phyloP scores from a whole-genome alignment of 92 coral and sea anemone genomes.

The Micromussa lordhowensis region DNA sequence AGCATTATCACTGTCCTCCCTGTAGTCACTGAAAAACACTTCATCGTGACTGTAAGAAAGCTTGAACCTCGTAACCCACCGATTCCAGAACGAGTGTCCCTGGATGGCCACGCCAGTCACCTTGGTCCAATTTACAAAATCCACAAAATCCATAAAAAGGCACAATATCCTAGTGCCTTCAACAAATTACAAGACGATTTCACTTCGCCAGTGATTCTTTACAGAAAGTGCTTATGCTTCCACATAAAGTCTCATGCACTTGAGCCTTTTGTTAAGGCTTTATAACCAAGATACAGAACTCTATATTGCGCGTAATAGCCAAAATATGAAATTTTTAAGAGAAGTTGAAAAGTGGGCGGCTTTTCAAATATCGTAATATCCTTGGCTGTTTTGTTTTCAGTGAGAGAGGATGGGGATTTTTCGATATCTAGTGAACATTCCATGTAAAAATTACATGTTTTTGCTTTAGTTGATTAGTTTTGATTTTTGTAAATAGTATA shows the following conservation, averaged over 20 bases:
- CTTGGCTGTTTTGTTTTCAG: too few species aligned
- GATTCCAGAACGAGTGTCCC: constrained; percentile 56
- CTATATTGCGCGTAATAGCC: too few species aligned
- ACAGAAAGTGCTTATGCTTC: not conserved
- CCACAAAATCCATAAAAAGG: not conserved
- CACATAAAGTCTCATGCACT: not conserved
- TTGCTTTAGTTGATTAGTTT: too few species aligned
- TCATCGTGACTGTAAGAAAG: constrained; percentile 6
- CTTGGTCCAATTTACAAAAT: not conserved
- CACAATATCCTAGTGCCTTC: not conserved
- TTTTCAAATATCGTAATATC: too few species aligned
- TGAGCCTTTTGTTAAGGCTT: not conserved
- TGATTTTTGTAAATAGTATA: too few species aligned
- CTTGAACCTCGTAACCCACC: constrained; percentile 70
- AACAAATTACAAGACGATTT: not conserved
- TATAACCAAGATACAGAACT: not conserved
- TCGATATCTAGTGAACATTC: too few species aligned
- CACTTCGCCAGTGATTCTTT: not conserved
- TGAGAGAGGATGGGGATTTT: too few species aligned
- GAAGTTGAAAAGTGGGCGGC: too few species aligned
- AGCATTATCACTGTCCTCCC: too few species aligned
- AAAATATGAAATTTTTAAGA: too few species aligned
- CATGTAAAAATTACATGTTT: too few species aligned
- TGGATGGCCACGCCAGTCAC: constrained; percentile 6
- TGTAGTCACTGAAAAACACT: not conserved